Conservation (phyloP, 2,797 vertebrate species). For the Eulemur albifrons region DNA sequence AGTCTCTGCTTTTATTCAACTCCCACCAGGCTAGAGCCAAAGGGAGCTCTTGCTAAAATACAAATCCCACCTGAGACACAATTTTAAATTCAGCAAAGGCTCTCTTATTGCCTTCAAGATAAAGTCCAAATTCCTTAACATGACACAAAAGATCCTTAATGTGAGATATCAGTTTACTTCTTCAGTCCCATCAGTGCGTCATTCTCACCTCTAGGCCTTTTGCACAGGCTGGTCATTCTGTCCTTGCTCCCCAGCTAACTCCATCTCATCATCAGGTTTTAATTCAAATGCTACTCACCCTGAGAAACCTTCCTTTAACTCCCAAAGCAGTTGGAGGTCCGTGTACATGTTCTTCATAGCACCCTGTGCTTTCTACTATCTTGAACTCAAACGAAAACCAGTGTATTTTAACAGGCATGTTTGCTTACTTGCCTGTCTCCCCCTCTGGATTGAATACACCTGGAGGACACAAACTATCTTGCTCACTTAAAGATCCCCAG, state of each 20-base stretch:
- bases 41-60: not conserved
- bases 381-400: not conserved
- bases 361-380: not conserved
- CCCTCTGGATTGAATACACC: not conserved
- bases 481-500: not conserved
- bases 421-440: not conserved
- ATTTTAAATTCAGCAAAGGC: constrained; percentile 14
- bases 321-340: not conserved
- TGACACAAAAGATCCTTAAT: not conserved
- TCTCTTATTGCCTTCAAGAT: not conserved
- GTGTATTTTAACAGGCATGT: not conserved
- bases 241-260: not conserved
- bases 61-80: not conserved
- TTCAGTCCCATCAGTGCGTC: not conserved
- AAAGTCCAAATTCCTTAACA: not conserved
- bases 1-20: not conserved
- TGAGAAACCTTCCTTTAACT: not conserved
- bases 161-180: not conserved
- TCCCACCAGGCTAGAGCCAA: not conserved
- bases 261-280: not conserved
- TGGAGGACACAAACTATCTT: not conserved
- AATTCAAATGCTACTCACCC: not conserved
- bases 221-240: not conserved
- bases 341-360: not conserved
- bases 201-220: not conserved